Conservation (phyloP, 2,113 vertebrate species). For the Scytalopus superciliaris region DNA sequence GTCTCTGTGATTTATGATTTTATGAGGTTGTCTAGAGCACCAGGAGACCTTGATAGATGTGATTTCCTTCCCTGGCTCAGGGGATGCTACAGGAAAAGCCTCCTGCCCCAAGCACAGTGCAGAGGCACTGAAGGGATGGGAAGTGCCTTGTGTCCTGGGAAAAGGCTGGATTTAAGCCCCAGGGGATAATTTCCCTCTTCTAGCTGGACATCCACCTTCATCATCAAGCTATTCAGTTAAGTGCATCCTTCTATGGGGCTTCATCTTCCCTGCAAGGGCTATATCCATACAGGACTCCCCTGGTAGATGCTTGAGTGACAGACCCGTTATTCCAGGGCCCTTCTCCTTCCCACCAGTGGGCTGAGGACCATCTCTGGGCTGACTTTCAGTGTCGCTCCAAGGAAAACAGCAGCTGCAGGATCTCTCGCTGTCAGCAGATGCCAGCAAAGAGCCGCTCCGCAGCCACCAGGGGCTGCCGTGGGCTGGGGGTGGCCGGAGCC, state of each 20-base stretch:
- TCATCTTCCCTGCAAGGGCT: neutral
- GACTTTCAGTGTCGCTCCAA: fast-evolving
- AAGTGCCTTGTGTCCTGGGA: neutral
- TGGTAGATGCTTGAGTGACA: neutral
- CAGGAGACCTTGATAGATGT: neutral
- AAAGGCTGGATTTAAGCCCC: neutral
- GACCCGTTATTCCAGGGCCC: neutral
- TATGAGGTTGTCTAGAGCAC: neutral
- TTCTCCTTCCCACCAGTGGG: neutral
- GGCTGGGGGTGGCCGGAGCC: neutral
- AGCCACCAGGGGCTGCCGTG: neutral
- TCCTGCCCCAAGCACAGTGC: neutral
- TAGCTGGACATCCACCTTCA: neutral
- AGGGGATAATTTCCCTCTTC: neutral
- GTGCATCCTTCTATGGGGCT: neutral
- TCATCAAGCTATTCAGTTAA: neutral
- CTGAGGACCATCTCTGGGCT: fast-evolving
- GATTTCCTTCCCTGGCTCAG: neutral
- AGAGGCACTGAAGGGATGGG: neutral
- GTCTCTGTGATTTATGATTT: neutral
- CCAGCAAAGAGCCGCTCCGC: slow-evolving; percentile 49
- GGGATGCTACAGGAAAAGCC: neutral
- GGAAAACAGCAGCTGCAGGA: neutral
- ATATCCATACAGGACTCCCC: neutral
- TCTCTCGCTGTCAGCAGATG: slow-evolving; percentile 36